phyloP scores from a whole-genome alignment of 2,888 invertebrate species.

The Dioctria rufipes region DNA sequence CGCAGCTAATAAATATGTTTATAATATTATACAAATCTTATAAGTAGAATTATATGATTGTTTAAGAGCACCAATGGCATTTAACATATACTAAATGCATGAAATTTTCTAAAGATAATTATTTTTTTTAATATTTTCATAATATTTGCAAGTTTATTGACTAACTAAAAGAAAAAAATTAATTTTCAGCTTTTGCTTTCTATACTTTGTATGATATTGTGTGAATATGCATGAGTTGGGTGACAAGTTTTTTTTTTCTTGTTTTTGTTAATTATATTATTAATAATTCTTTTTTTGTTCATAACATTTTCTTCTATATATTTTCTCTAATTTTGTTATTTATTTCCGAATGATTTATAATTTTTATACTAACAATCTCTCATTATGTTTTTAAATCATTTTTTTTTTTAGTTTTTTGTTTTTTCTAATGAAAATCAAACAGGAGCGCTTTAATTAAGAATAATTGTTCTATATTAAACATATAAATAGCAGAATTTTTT shows the following conservation, averaged over 20 bases:
- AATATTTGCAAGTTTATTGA: not conserved
- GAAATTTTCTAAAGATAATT: not conserved
- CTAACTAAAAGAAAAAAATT: not conserved
- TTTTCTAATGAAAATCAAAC: conserved; percentile 60
- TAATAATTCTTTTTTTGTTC: conserved; percentile 27
- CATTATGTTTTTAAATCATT: conserved; percentile 26
- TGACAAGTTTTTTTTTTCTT: conserved; percentile 42
- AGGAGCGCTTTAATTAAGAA: conserved; percentile 62
- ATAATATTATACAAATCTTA: too few species aligned
- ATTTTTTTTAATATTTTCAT: not conserved
- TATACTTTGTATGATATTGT: conserved; percentile 53
- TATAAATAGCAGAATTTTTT: conserved; percentile 50
- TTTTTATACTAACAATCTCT: conserved; percentile 6
- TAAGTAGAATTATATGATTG: too few species aligned
- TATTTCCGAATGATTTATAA: conserved; percentile 19
- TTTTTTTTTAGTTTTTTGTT: conserved; percentile 8
- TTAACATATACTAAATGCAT: not conserved
- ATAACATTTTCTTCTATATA: conserved; percentile 38
- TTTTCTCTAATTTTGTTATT: conserved; percentile 8
- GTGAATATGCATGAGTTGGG: conserved; percentile 50
- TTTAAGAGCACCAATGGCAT: not conserved
- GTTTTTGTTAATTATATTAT: conserved; percentile 19
- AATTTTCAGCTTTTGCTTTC: not conserved
- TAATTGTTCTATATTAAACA: conserved; percentile 42
- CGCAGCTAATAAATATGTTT: too few species aligned